These are phyloP conservation scores for Zoanthus solanderi DNA, from an alignment of 92 coral and sea anemone genomes.

Conservation along the genomic window DNA sequence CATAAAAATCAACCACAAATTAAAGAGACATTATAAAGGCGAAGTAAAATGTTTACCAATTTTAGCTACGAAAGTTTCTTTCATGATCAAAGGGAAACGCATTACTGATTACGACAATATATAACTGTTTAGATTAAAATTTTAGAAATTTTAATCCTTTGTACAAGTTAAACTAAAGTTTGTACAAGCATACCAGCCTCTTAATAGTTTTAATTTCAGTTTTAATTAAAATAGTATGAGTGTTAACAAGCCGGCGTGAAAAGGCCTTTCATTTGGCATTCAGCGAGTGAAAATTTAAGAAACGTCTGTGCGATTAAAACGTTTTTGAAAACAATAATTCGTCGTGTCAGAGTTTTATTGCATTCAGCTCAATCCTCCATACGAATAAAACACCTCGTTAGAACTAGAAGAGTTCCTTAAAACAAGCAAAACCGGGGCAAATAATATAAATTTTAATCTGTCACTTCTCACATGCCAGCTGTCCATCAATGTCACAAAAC, in stretches of 20 bases:
- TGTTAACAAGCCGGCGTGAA: background rate
- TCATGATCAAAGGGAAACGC: background rate
- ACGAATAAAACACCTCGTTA: background rate
- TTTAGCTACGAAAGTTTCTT: background rate
- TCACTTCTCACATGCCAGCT: slow-evolving; percentile 52
- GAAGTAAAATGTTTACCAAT: slow-evolving; percentile 2
- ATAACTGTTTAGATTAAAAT: slow-evolving; percentile 29
- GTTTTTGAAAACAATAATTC: background rate
- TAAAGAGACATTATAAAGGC: background rate
- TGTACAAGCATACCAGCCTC: slow-evolving; percentile 34
- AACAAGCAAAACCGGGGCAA: slow-evolving; percentile 20
- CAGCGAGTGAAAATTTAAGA: background rate
- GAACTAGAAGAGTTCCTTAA: slow-evolving; percentile 7
- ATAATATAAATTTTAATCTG: slow-evolving; percentile 32
- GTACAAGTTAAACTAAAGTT: slow-evolving; percentile 41
- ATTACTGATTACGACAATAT: background rate
- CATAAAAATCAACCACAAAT: slow-evolving; percentile 5
- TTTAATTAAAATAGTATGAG: slow-evolving; percentile 39
- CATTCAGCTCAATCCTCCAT: background rate
- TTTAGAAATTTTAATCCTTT: slow-evolving; percentile 3
- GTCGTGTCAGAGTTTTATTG: background rate
- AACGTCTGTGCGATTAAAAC: background rate
- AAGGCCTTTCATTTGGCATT: background rate
- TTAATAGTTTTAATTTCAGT: slow-evolving; percentile 45
- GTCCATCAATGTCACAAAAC: slow-evolving; percentile 58